Evolutionary conservation across 1,140 invertebrate species (phyloP), one percentile per base, ranked within the genome.

Genomic region (Plectrocnemia conspersa): DNA sequence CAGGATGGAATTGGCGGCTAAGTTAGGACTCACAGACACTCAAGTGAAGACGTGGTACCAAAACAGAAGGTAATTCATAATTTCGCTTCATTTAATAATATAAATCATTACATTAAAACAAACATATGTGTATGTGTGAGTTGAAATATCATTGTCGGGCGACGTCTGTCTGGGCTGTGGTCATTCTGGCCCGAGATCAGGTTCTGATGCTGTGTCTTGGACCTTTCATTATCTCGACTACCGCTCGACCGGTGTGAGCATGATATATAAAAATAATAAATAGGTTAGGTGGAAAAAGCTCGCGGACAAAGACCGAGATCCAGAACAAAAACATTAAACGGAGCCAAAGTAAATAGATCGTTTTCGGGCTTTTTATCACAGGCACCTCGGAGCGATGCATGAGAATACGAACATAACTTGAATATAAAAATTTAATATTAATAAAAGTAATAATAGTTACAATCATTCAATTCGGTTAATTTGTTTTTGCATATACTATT

Each of bases 1-100:
- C 70, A 79, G 97, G 53, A 97, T 98, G 91, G 95, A 98, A 76
- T 75, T 99, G 55, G 97, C 97, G 0, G 89, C 93, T 22, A 95
- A 96, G 71, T 79, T 99, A 27, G 91, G 92, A 55, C 79, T 99
- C 19, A 95, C 91, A 6, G 97, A 99, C 70, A 98, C 96, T 10
- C 97, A 99, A 81, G 96, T 98, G 63, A 98, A 98, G 74, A 98
- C 96, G 52, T 98, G 96, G 96, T 98, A 98, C 72, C 96, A 98
- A 74, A 98, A 98, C 71, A 82, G 96, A 81, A 86, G 96, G 93
- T 97, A 72, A 79, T 81, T 68, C 41, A 23, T 23, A 42, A 10
- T 42, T 16, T n/a, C 4, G 9, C 6, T 19, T 42, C 22, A 21
- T 42, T 42, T 18, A 38, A 38, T 15, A 15, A 38, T 7, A 6